Evolutionary conservation across 2,888 invertebrate genomes (phyloP).

Genomic region (Ceratothoa steindachneri): DNA sequence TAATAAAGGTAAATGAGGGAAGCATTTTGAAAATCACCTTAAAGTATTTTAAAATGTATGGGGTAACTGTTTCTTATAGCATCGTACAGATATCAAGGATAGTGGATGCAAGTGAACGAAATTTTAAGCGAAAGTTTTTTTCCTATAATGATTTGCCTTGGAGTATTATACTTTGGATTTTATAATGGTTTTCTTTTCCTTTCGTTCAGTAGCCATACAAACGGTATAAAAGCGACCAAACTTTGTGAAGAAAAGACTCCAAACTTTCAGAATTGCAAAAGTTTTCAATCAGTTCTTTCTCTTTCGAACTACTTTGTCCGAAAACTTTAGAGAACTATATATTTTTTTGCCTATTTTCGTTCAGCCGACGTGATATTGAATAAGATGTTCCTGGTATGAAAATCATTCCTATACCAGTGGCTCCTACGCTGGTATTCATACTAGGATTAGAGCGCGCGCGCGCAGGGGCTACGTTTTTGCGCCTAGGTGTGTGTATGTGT

Average conservation of each 20-base stretch:
- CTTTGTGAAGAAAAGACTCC: not conserved
- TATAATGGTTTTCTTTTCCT: not conserved
- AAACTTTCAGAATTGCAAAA: not conserved
- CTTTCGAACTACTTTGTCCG: not conserved
- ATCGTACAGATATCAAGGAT: not conserved
- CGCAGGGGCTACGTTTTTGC: no score
- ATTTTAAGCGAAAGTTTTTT: not conserved
- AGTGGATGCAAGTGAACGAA: not conserved
- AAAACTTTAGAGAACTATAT: not conserved
- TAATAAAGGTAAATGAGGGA: constrained; percentile 1
- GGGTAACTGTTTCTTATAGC: not conserved
- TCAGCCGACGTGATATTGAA: constrained; percentile 5
- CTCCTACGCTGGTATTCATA: not conserved
- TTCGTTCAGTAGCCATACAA: constrained; percentile 4
- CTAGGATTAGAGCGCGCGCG: not conserved
- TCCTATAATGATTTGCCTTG: not conserved
- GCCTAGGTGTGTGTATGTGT: no score
- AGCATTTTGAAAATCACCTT: constrained; percentile 8
- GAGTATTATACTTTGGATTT: not conserved
- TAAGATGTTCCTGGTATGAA: constrained; percentile 11
- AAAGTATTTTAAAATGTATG: not conserved
- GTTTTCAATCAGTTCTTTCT: not conserved
- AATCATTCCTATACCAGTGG: not conserved
- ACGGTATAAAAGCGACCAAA: not conserved
- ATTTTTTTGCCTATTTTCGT: not conserved